Base-by-base conservation (phyloP, 1,140 invertebrate genomes). In the Pseudoatta argentina region DNA sequence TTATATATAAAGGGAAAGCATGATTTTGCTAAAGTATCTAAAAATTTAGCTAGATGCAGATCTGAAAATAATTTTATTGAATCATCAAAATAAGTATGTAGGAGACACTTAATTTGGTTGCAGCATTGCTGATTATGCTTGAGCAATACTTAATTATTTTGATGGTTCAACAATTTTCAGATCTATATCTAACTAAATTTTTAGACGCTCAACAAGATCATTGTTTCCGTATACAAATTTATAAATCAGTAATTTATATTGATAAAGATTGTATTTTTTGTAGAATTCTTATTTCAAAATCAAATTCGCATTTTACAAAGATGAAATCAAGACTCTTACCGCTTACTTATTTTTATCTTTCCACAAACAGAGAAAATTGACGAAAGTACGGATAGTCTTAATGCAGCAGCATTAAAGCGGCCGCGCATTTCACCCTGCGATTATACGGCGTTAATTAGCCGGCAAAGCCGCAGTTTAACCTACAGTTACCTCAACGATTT, bases 401-500 rank as follows among this genome's bases (percentile, higher is more conserved):
- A 79, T 55, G 14, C 48, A 55, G n/a, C 48, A 55, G n/a, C 3
- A 24, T 24, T 24, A 24, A 24, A 24, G 24, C 24, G 24, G 10
- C 5, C 44, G 44, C 34, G 34, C 55, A 10, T 12, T 77, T 63
- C 34, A 18, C 57, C 0, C 24, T 18, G 16, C 24, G 34, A 72
- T 82, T 72, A 61, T 24, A n/a, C 55, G 21, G 53, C 64, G 55
- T 83, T 83, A 75, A 83, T 83, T 83, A 83, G 5, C 55, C 79
- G n/a, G 3, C 39, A 30, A 57, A 73, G 55, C 55, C 69, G n/a
- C 69, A 63, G n/a, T 83, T 83, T 63, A 75, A 83, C 69, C 27
- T 75, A 61, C 69, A 57, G 72, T 83, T 83, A 83, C 27, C 39
- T 10, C 39, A 18, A 51, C 67, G 39, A 59, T 59, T 44, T 21